A percentile compares a stretch with the other conserved stretches of the same genome.
phyloP scores from a whole-genome alignment of 2,797 vertebrate genomes.

The Eospalax fontanierii region DNA sequence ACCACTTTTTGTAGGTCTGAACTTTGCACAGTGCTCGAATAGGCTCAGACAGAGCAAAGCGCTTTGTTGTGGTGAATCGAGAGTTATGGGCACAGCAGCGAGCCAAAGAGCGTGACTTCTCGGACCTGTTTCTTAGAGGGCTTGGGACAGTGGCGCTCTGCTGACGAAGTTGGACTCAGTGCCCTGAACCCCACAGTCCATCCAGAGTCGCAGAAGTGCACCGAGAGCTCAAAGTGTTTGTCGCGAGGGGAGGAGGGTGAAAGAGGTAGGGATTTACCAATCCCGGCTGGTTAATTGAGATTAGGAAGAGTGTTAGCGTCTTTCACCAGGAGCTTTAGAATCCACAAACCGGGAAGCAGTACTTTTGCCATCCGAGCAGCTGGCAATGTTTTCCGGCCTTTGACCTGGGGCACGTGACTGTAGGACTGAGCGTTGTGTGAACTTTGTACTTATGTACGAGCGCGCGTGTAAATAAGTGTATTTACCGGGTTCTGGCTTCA shows the following conservation, averaged over 20 bases:
- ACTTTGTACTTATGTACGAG: not conserved
- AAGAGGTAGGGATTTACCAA: not conserved
- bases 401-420: not conserved
- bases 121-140: not conserved
- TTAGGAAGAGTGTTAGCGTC: not conserved
- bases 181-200: not conserved
- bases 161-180: constrained; percentile 40
- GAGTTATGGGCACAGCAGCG: not conserved
- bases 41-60: not conserved
- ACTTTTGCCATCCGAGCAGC: not conserved
- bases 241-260: not conserved
- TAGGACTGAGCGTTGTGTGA: constrained; percentile 12
- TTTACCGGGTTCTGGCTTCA: constrained; percentile 57
- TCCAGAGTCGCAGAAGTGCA: not conserved
- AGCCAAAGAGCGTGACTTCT: not conserved
- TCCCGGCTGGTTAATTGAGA: not conserved
- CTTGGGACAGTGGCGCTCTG: not conserved
- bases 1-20: not conserved
- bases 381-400: constrained; percentile 29
- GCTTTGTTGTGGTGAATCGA: not conserved
- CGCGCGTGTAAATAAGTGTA: not conserved
- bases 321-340: constrained; percentile 20
- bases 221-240: not conserved
- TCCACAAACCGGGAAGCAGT: not conserved
- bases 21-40: constrained; percentile 10